Conservation (phyloP, 2,113 vertebrate genomes). For the Pungitius pungitius region DNA sequence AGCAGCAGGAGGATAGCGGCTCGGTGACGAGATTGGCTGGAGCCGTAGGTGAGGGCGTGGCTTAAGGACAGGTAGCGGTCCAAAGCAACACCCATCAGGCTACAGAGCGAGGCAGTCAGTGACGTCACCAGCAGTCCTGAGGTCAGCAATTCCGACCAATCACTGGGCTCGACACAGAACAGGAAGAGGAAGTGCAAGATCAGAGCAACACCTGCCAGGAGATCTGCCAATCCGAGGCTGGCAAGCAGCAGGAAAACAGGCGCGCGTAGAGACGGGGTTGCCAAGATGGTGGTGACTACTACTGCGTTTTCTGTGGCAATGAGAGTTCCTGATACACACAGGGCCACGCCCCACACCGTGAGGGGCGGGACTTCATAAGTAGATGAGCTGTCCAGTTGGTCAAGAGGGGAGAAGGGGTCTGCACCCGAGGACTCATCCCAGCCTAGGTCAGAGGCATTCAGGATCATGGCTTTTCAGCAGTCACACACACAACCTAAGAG, state of each 20-base stretch:
- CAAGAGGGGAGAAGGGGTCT: constrained; percentile 68
- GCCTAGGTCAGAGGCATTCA: constrained; percentile 72
- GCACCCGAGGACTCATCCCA: constrained; percentile 78
- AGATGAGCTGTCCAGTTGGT: constrained; percentile 64
- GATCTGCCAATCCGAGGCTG: constrained; percentile 90
- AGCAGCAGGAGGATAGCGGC: constrained; percentile 87
- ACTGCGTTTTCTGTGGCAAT: constrained; percentile 91
- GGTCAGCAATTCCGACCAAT: constrained; percentile 83
- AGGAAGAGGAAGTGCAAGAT: constrained; percentile 89
- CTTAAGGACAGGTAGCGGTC: constrained; percentile 94
- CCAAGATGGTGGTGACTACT: constrained; percentile 89
- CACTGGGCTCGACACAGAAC: constrained; percentile 82
- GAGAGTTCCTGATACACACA: constrained; percentile 90
- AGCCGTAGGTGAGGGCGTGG: constrained; percentile 92
- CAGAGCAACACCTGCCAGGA: constrained; percentile 89
- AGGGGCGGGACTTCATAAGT: constrained; percentile 72
- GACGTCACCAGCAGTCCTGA: constrained; percentile 89
- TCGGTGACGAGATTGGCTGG: constrained; percentile 84
- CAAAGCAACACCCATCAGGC: constrained; percentile 90
- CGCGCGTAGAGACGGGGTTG: constrained; percentile 85
- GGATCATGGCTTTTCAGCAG: constrained; percentile 66
- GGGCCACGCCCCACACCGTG: constrained; percentile 88
- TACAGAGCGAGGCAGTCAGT: constrained; percentile 90
- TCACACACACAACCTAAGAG: constrained; percentile 46
- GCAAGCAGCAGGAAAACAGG: constrained; percentile 92